Conservation (phyloP, 2,797 vertebrate species). For the Discoglossus pictus region DNA sequence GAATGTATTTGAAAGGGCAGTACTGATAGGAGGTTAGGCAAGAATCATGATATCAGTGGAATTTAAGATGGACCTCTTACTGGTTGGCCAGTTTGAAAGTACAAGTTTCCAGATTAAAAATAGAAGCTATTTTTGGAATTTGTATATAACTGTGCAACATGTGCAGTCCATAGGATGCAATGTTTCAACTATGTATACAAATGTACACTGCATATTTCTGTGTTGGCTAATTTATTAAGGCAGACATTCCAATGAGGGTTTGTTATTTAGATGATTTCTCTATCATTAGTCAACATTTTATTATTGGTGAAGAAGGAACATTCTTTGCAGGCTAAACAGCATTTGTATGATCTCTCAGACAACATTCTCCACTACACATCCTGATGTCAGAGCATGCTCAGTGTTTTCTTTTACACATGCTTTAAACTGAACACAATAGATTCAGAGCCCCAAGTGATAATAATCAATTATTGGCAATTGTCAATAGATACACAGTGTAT, state of each 20-base stretch:
- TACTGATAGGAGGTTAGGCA: neutral
- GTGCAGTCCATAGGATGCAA: constrained; percentile 36
- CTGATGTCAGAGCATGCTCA: no score
- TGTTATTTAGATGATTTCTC: constrained; percentile 7
- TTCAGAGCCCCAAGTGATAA: no score
- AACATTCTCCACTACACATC: no score
- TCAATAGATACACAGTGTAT: no score
- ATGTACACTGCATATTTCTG: constrained; percentile 18
- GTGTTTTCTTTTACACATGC: no score
- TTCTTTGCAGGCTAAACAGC: neutral
- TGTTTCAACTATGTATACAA: constrained; percentile 35
- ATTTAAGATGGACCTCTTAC: constrained; percentile 5
- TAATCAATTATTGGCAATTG: no score
- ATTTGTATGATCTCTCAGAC: neutral
- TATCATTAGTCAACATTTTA: neutral
- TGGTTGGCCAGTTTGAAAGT: neutral
- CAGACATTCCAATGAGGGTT: neutral
- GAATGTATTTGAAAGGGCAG: constrained; percentile 1
- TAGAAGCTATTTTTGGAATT: constrained; percentile 39
- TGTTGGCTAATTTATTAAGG: constrained; percentile 1
- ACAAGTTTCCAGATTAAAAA: constrained; percentile 17
- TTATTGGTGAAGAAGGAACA: constrained; percentile 7
- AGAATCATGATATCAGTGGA: constrained; percentile 16
- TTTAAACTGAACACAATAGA: no score
- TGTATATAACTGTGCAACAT: constrained; percentile 42